These are phyloP conservation scores for Pygmarrhopalites habei DNA, from an alignment of 1,140 invertebrate species.

Conservation along the genomic window DNA sequence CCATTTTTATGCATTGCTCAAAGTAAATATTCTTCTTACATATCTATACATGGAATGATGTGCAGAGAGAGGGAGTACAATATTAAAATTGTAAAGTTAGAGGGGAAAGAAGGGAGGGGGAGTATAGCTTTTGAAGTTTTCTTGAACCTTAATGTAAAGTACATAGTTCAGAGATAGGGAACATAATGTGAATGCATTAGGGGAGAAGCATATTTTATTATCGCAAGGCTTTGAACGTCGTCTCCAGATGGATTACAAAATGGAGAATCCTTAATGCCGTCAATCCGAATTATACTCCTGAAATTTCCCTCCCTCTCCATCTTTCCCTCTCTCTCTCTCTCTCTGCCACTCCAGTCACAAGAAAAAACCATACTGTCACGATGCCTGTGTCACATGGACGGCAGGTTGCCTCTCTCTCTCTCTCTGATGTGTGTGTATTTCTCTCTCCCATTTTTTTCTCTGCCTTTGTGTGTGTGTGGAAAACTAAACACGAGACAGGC, in stretches of 20 bases:
- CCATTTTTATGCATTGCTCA: no score
- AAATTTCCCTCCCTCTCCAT: not conserved
- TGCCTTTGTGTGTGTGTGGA: no score
- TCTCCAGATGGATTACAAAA: conserved; percentile 15
- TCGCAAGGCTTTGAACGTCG: not conserved
- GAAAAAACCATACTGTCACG: no score
- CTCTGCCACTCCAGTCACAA: no score
- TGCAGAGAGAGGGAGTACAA: not conserved
- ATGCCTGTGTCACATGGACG: no score
- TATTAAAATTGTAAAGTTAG: not conserved
- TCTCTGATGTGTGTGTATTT: no score
- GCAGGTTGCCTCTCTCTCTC: no score
- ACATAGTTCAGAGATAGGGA: not conserved
- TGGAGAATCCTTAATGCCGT: conserved; percentile 10
- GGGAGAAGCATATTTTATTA: conserved; percentile 3
- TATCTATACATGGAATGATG: not conserved
- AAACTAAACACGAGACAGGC: not conserved
- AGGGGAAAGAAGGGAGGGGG: not conserved
- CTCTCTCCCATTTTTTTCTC: no score
- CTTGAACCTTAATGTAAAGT: not conserved
- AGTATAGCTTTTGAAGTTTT: not conserved
- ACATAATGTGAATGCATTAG: conserved; percentile 10
- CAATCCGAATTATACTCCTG: conserved; percentile 11
- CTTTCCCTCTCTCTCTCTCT: no score
- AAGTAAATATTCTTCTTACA: not conserved